Evolutionary conservation across 2,888 invertebrate genomes (phyloP).

Genomic region (Trilocha varians): DNA sequence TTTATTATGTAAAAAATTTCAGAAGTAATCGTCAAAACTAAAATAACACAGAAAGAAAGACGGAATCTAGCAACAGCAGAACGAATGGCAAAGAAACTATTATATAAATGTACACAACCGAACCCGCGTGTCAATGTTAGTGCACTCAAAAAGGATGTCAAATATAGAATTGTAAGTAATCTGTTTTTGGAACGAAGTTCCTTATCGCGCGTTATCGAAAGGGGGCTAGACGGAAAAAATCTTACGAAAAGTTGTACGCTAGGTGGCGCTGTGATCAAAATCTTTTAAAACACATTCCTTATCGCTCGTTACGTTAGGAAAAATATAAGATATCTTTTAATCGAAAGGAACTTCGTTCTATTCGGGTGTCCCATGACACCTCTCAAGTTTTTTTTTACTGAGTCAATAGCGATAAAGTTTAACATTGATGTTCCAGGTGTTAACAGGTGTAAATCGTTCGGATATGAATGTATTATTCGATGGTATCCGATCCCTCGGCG

Average conservation of each 20-base stretch:
- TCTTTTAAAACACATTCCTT: too few relatives aligned
- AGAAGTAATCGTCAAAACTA: slow-evolving; percentile 7
- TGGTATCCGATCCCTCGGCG: slow-evolving; percentile 31
- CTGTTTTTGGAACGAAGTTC: not conserved
- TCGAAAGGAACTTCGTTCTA: too few relatives aligned
- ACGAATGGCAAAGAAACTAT: slow-evolving; percentile 34
- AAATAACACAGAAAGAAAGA: slow-evolving; percentile 24
- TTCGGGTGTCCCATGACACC: too few relatives aligned
- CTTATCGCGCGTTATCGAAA: too few relatives aligned
- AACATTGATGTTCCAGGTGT: slow-evolving; percentile 31
- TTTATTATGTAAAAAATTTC: too few relatives aligned
- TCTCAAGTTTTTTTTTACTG: too few relatives aligned
- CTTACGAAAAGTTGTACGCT: too few relatives aligned
- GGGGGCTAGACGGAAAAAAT: too few relatives aligned
- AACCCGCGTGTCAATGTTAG: not conserved
- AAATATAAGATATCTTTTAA: too few relatives aligned
- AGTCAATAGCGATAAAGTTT: too few relatives aligned
- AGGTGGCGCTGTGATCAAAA: too few relatives aligned
- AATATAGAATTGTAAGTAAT: slow-evolving; percentile 34
- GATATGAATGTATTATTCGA: slow-evolving; percentile 30
- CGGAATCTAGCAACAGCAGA: slow-evolving; percentile 40
- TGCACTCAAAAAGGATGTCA: not conserved
- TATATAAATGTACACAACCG: slow-evolving; percentile 15
- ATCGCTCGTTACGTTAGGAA: too few relatives aligned
- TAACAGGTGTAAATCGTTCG: slow-evolving; percentile 46